Conservation (phyloP, 2,113 vertebrate genomes). For the Cinclus mexicanus region DNA sequence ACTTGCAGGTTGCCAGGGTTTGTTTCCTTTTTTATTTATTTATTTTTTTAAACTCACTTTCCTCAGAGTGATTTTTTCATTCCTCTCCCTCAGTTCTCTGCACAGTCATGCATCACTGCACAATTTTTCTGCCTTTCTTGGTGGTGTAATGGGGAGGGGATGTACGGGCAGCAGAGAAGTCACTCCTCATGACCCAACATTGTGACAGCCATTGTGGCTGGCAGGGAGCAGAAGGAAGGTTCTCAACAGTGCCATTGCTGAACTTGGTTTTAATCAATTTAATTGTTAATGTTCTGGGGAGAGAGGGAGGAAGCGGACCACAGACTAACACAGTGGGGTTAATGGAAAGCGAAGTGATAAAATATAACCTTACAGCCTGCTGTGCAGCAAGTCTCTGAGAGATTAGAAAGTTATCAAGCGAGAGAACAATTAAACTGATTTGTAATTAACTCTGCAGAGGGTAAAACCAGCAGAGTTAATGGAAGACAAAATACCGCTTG, state of each 20-base stretch:
- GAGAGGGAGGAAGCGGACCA: constrained; percentile 39
- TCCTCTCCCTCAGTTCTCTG: not conserved
- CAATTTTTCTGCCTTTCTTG: constrained; percentile 14
- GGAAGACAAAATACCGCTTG: constrained; percentile 1
- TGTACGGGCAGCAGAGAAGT: not conserved
- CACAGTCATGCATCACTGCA: not conserved
- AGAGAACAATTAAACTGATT: constrained; percentile 72
- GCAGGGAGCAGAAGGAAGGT: not conserved
- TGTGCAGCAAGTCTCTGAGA: constrained; percentile 53
- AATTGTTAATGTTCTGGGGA: constrained; percentile 22
- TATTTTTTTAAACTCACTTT: not conserved
- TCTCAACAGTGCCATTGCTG: not conserved
- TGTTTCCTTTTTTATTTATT: not conserved
- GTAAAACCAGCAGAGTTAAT: constrained; percentile 49
- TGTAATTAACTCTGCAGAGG: constrained; percentile 70
- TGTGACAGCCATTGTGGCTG: not conserved
- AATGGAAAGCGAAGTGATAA: constrained; percentile 65
- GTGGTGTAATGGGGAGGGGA: not conserved
- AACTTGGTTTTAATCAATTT: constrained; percentile 59
- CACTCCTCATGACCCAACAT: not conserved
- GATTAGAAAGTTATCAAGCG: constrained; percentile 61
- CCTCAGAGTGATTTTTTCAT: not conserved
- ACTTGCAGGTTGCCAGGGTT: not conserved
- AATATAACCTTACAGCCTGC: constrained; percentile 63
- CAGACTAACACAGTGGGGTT: constrained; percentile 32